phyloP scores from a whole-genome alignment of 2,888 invertebrate species.

The Parasteatoda lunata region DNA sequence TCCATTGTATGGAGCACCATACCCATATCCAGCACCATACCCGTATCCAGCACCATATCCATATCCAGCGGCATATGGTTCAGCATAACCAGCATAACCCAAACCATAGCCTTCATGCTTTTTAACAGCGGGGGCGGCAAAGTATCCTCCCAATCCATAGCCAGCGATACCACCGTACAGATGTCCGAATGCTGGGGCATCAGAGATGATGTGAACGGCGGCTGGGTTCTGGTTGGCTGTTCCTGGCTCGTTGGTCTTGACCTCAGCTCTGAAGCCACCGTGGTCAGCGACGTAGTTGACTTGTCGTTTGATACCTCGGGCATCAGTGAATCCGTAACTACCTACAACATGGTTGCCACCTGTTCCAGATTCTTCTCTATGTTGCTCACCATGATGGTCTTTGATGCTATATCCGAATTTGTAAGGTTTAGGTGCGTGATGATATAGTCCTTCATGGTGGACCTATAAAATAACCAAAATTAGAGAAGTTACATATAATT shows the following conservation, averaged over 20 bases:
- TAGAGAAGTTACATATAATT: no score
- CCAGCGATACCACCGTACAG: conserved; percentile 4
- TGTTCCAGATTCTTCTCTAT: conserved; percentile 29
- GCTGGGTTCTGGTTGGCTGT: conserved; percentile 48
- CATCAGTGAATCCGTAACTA: conserved; percentile 44
- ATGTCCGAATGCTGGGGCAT: not conserved
- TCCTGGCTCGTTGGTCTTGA: conserved; percentile 49
- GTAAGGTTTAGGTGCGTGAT: conserved; percentile 42
- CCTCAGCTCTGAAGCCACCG: conserved; percentile 35
- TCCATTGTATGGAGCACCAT: not conserved
- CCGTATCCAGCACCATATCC: conserved; percentile 6
- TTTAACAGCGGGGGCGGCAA: conserved; percentile 1
- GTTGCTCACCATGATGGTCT: conserved; percentile 28
- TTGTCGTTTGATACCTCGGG: conserved; percentile 18
- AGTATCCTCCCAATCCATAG: conserved; percentile 13
- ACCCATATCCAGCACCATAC: conserved; percentile 5
- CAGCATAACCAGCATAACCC: not conserved
- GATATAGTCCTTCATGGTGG: no score
- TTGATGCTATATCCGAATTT: conserved; percentile 38
- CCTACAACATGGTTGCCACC: conserved; percentile 26
- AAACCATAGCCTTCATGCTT: not conserved
- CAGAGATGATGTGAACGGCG: conserved; percentile 26
- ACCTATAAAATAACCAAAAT: no score
- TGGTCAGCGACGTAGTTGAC: conserved; percentile 53
- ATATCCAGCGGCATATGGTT: not conserved